phyloP scores from a whole-genome alignment of 2,888 invertebrate genomes.

The Lepidochrysops patricia region DNA sequence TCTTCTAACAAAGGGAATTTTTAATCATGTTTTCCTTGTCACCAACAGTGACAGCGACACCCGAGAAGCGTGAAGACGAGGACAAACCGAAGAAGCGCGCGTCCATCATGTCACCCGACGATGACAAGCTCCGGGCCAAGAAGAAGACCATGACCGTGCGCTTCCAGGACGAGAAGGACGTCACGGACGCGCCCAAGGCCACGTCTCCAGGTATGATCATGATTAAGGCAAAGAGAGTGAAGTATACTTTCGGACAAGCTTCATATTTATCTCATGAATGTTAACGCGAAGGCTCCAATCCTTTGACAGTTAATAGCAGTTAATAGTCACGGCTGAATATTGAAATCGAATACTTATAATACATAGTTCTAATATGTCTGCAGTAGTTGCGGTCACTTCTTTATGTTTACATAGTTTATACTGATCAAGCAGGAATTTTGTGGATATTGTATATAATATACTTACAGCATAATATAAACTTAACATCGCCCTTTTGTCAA shows the following conservation, averaged over 20 bases:
- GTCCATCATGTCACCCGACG: constrained; percentile 61
- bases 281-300: no score
- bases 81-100: constrained; percentile 60
- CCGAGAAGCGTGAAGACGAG: constrained; percentile 48
- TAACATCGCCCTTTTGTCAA: not conserved
- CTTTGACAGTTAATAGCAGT: no score
- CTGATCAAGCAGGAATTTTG: no score
- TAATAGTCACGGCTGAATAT: no score
- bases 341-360: no score
- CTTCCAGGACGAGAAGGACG: constrained; percentile 59
- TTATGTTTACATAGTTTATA: no score
- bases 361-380: no score
- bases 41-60: constrained; percentile 23
- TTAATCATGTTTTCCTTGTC: not conserved
- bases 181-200: constrained; percentile 52
- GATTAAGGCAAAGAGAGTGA: not conserved
- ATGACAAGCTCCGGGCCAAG: constrained; percentile 55
- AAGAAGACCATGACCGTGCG: constrained; percentile 67
- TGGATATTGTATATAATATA: not conserved
- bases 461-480: not conserved
- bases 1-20: no score
- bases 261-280: no score
- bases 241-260: no score
- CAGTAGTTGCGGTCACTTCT: no score
- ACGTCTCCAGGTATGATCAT: constrained; percentile 63